Evolutionary conservation across 2,797 vertebrate species (phyloP).

Genomic region (Amblyopsis hoosieri): DNA sequence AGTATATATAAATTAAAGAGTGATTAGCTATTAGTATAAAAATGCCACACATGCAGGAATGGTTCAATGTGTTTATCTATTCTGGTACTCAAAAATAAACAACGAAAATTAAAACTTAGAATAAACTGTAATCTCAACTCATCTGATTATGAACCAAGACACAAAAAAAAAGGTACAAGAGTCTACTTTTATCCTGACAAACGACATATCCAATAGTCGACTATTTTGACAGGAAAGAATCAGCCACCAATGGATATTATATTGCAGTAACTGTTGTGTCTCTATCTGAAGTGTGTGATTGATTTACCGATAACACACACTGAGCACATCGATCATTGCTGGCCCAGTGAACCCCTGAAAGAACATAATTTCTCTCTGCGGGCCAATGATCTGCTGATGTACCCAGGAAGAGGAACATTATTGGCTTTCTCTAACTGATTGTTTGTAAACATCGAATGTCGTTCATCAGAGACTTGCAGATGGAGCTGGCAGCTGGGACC

Average conservation of each 20-base stretch:
- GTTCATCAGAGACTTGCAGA: conserved; percentile 30
- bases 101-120: no score
- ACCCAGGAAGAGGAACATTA: conserved; percentile 33
- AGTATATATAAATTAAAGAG: no score
- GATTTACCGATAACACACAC: conserved; percentile 38
- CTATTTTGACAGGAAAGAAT: no score
- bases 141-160: no score
- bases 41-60: no score
- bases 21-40: no score
- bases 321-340: conserved; percentile 37
- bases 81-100: no score
- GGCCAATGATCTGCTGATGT: conserved; percentile 25
- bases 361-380: conserved; percentile 10
- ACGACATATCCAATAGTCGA: no score
- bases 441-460: conserved; percentile 45
- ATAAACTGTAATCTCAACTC: no score
- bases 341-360: conserved; percentile 30
- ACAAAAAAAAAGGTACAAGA: neutral
- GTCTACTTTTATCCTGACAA: neutral
- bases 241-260: no score
- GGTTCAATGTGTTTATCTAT: no score
- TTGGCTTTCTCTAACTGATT: conserved; percentile 35
- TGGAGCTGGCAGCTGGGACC: conserved; percentile 29
- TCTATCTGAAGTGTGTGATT: conserved; percentile 24
- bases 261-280: conserved; percentile 9